A percentile compares a stretch with the other conserved stretches of the same genome.
Evolutionary conservation across 2,888 invertebrate genomes (phyloP).

Genomic region (Oithona nana): DNA sequence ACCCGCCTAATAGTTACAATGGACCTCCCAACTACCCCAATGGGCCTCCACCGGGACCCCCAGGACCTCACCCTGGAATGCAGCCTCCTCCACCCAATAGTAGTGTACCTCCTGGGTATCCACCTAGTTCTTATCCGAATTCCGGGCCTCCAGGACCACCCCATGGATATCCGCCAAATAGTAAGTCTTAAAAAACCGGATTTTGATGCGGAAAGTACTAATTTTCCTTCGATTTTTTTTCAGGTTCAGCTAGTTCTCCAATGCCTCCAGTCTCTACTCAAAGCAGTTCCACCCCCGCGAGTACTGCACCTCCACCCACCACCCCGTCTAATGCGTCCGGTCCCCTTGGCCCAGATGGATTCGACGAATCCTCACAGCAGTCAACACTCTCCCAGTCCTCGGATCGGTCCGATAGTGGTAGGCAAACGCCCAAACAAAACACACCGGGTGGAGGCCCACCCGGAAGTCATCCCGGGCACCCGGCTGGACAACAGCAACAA

Average conservation of each 20-base stretch:
- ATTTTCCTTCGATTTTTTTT: background rate
- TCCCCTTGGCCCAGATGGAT: background rate
- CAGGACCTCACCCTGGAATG: background rate
- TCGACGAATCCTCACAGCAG: conserved; percentile 15
- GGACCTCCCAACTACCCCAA: background rate
- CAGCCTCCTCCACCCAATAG: background rate
- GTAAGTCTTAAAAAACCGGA: background rate
- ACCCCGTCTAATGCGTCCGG: background rate
- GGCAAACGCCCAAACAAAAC: conserved; percentile 14
- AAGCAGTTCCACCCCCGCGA: background rate
- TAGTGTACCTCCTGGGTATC: background rate
- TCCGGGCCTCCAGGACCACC: background rate
- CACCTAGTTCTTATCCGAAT: background rate
- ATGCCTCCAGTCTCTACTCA: background rate
- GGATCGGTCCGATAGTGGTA: conserved; percentile 11
- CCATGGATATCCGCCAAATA: too few relatives aligned
- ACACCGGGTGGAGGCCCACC: background rate
- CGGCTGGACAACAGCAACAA: background rate
- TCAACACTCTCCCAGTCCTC: conserved; percentile 16
- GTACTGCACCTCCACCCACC: background rate
- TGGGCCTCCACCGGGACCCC: background rate
- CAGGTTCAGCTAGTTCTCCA: background rate
- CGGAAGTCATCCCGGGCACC: background rate
- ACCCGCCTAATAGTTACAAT: background rate
- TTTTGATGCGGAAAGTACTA: too few relatives aligned